Evolutionary conservation across 1,140 invertebrate genomes (phyloP), one percentile per base, ranked within the genome.

Genomic region (Drosophila azteca): DNA sequence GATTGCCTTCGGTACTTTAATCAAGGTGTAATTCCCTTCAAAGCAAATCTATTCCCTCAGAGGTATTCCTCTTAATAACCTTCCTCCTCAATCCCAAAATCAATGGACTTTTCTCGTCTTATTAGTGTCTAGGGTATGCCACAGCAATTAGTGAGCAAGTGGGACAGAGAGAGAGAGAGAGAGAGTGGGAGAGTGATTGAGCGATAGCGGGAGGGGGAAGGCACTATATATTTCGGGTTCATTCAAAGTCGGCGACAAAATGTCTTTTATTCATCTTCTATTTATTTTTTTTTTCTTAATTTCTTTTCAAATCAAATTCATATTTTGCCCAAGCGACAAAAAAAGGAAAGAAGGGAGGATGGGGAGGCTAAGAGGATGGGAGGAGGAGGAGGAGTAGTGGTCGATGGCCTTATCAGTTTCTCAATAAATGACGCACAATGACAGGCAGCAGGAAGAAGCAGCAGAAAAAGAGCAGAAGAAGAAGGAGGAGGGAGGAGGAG

Each of bases 301-400:
- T 87, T 77, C 79, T 78, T 87, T 76, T 66, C 67, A 72, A 88
- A 87, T 87, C 60, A 78, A 83, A 83, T 73, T 83, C 79, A 87
- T 88, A 87, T 88, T 88, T 83, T 26, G 60, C 78, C 49, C 26
- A 13, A 39, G 11, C 35, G 55, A 20, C 13, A 26, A 35, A 49
- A 39, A 24, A 17, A 22, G 2, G 2, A 31, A 31, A 6, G 26
- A 29, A 20, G 41, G 8, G 13, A 24, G 26, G n/a, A n/a, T 31
- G 8, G 11, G 39, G 13, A 24, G 26, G n/a, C 9, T 31, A 6
- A 7, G 39, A 35, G 17, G 50, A 65, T 48, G 45, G 65, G 22
- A 43, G 15, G 15, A 43, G 17, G n/a, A 20, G 41, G 9, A 13
- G 13, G 3, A 43, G 43, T 54, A 44, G 35, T 29, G 45, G 48